A percentile compares a stretch with the other conserved stretches of the same genome.
phyloP scores from a whole-genome alignment of 2,113 vertebrate genomes.

The Chaetops frenatus region DNA sequence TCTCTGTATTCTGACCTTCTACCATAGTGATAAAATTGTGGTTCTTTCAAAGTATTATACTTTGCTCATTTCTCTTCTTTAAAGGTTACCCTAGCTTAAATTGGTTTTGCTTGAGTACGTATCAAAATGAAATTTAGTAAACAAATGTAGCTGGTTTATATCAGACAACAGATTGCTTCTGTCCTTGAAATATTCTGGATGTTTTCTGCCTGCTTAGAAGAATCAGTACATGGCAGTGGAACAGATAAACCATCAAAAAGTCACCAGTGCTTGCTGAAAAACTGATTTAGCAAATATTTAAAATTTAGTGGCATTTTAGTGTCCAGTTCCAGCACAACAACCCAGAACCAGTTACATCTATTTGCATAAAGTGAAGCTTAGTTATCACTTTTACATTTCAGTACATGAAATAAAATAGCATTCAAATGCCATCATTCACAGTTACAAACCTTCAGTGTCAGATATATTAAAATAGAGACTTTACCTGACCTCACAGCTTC shows the following conservation, averaged over 20 bases:
- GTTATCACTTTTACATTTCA: neutral
- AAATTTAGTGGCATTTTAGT: neutral
- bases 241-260: neutral
- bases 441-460: neutral
- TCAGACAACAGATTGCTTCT: conserved; percentile 22
- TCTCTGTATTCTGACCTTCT: conserved; percentile 20
- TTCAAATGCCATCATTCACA: neutral
- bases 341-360: neutral
- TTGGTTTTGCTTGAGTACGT: conserved; percentile 12
- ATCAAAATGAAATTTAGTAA: conserved; percentile 54
- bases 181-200: conserved; percentile 44
- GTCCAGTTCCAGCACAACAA: neutral
- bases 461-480: neutral
- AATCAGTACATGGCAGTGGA: neutral
- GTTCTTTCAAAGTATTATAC: conserved; percentile 6
- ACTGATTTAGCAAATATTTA: conserved; percentile 1
- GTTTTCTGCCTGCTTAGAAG: neutral
- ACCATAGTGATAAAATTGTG: neutral
- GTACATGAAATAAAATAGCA: neutral
- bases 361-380: neutral
- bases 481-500: neutral
- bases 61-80: conserved; percentile 14
- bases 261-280: neutral
- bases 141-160: conserved; percentile 29
- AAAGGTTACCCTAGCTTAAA: conserved; percentile 48